Base-by-base conservation (phyloP, 2,113 vertebrate species). In the Chloropsis cyanopogon region DNA sequence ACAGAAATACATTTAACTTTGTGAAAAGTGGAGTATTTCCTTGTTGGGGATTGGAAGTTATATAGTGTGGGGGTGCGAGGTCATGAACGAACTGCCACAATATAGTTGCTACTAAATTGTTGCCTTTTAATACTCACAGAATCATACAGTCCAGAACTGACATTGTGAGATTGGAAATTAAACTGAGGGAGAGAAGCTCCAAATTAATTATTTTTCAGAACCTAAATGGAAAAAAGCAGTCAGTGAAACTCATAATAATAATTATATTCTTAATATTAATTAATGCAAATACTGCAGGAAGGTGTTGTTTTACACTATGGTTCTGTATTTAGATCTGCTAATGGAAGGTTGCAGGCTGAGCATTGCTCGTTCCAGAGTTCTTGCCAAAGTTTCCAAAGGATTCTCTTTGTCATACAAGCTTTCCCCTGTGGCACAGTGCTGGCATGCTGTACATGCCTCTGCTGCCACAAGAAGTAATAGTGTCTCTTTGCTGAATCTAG, bases 371-470 rank as follows among this genome's bases (percentile, higher is more conserved):
- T 96, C 96, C 6, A 12, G 65, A 68, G 68, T 13, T 56, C 52
- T 89, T 94, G 97, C 96, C 97, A 97, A 83, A 94, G 96, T 93
- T 96, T 87, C 93, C 94, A 42, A 93, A 77, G 92, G 70, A 94
- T 92, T 96, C 46, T 95, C 69, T 91, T 93, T 93, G 94, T 90
- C 87, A 76, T 86, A 80, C 82, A 91, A 82, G 44, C 49, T 84
- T 85, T 82, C 65, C 78, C 65, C 46, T 0, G 1, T 93, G 87
- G 76, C 86, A 50, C 5, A 16, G 49, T 5, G 5, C 84, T 91
- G 75, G 56, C 76, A 53, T 81, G 68, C 77, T 94, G 52, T 69
- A 21, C 75, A 4, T 87, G 70, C 63, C 73, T 93, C 56, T 90
- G 72, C 53, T 92, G 60, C 90, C 37, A 41, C 80, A 37, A 84